Evolutionary conservation across 92 coral and sea anemone species (phyloP).

Genomic region (Umimayanthus chanpuru): DNA sequence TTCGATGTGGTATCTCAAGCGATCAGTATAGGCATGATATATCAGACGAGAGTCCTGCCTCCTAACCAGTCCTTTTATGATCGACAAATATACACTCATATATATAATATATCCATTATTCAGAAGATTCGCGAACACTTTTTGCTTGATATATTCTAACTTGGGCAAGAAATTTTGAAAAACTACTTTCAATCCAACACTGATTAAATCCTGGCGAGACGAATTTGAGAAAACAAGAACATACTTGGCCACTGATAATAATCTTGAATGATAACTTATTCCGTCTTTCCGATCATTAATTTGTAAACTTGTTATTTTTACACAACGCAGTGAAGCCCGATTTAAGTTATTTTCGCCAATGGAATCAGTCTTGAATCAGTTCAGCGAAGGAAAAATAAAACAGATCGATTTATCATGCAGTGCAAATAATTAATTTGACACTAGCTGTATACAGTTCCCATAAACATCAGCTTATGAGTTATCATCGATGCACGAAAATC

Average conservation of each 20-base stretch:
- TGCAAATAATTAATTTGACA: neutral
- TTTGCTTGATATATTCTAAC: too few species aligned
- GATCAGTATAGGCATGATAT: too few species aligned
- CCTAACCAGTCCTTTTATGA: too few species aligned
- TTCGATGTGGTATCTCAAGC: neutral
- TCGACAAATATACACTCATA: too few species aligned
- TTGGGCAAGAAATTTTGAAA: too few species aligned
- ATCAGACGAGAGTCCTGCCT: too few species aligned
- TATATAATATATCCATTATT: too few species aligned
- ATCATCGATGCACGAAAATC: neutral
- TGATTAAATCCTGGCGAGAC: neutral
- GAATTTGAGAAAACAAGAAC: neutral
- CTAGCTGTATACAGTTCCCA: neutral
- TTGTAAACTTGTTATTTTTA: too few species aligned
- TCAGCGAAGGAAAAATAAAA: neutral
- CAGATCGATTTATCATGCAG: neutral
- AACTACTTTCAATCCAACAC: neutral
- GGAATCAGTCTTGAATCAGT: neutral
- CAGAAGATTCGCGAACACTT: neutral
- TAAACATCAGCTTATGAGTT: neutral
- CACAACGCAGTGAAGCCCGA: neutral
- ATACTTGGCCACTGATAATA: neutral
- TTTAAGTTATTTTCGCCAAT: neutral
- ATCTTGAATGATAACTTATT: neutral
- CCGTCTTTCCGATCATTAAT: too few species aligned